Conservation (phyloP, 2,113 vertebrate species). For the Odocoileus hemionus region DNA sequence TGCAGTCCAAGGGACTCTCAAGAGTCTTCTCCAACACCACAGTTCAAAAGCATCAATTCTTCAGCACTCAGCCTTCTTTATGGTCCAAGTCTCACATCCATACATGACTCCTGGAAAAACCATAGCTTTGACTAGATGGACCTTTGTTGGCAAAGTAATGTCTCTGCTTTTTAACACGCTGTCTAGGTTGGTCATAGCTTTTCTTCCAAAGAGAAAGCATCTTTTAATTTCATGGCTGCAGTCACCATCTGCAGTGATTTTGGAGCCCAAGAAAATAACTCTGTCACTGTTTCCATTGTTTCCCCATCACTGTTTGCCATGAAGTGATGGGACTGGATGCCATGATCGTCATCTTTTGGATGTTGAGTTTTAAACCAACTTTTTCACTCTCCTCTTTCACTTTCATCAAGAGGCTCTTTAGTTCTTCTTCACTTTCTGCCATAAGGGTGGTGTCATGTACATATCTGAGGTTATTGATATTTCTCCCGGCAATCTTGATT, state of each 20-base stretch:
- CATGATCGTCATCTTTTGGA: not conserved
- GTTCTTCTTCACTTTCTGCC: not conserved
- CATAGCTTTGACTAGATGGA: not conserved
- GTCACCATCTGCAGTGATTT: not conserved
- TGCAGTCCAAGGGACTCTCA: not conserved
- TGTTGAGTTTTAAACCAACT: not conserved
- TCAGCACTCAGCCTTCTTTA: not conserved
- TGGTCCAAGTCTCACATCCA: not conserved
- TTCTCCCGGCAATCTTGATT: not conserved
- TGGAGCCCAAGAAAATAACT: not conserved
- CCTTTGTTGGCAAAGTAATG: not conserved
- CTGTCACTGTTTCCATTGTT: not conserved
- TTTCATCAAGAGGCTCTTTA: not conserved
- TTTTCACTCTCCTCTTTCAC: not conserved
- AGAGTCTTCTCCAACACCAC: not conserved
- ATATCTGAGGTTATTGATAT: not conserved
- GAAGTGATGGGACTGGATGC: not conserved
- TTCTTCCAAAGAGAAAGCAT: not conserved
- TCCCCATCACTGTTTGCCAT: not conserved
- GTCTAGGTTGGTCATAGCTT: not conserved
- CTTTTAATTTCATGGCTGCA: not conserved
- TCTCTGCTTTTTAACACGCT: not conserved
- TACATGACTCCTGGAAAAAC: not conserved
- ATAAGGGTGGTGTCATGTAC: not conserved
- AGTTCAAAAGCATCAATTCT: not conserved